Conservation (phyloP, 2,888 invertebrate genomes). For the Poecilus cupreus region DNA sequence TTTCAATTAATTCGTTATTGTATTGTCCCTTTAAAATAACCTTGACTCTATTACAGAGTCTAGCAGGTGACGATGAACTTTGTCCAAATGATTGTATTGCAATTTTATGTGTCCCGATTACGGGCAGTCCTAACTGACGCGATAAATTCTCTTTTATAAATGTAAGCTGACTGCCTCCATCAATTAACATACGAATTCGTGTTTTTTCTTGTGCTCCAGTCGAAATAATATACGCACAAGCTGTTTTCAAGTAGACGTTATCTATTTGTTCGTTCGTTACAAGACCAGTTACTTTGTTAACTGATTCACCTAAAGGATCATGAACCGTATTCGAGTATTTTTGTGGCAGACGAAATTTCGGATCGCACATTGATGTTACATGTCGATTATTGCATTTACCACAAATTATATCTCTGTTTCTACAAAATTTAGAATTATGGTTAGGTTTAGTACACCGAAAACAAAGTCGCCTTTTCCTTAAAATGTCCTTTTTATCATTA, state of each 20-base stretch:
- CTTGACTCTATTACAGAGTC: neutral
- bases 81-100: neutral
- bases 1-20: neutral
- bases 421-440: neutral
- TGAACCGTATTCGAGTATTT: too few species aligned
- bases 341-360: neutral
- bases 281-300: neutral
- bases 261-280: neutral
- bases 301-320: neutral
- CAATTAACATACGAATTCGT: conserved; percentile 1
- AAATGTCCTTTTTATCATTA: neutral
- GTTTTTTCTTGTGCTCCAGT: neutral
- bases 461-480: neutral
- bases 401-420: neutral
- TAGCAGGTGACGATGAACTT: neutral
- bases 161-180: conserved; percentile 46
- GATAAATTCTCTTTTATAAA: too few species aligned
- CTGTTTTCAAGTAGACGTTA: neutral
- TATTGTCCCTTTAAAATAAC: neutral
- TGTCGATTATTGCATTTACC: neutral
- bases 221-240: too few species aligned
- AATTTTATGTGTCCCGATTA: neutral
- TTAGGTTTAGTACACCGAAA: neutral
- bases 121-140: neutral
- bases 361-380: too few species aligned